These are phyloP conservation scores for Caenorhabditis macrosperma DNA, from an alignment of 2,888 invertebrate species.

Conservation along the genomic window DNA sequence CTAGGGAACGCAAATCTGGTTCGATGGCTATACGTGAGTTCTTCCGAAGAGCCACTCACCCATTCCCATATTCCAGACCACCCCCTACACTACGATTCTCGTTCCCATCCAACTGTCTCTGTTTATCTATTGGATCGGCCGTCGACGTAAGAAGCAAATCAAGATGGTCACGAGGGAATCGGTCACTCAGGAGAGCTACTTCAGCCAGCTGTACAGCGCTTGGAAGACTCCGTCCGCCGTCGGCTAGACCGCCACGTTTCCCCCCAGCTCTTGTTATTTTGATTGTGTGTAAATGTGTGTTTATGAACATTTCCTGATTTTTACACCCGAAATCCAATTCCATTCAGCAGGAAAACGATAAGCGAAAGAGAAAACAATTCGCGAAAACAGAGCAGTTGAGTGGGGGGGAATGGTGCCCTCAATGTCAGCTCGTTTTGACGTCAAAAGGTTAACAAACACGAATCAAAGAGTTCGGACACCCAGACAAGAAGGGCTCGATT, in stretches of 20 bases:
- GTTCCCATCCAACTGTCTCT: slow-evolving; percentile 24
- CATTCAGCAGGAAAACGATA: neutral
- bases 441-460: too few species aligned
- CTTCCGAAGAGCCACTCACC: neutral
- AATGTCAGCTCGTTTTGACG: too few species aligned
- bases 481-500: too few species aligned
- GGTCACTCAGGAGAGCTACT: slow-evolving; percentile 30
- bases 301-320: neutral
- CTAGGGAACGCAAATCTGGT: slow-evolving; percentile 40
- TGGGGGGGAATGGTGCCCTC: neutral
- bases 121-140: slow-evolving; percentile 36
- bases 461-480: too few species aligned
- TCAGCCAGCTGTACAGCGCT: slow-evolving; percentile 10
- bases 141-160: slow-evolving; percentile 22
- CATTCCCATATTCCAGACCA: slow-evolving; percentile 33
- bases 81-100: slow-evolving; percentile 41
- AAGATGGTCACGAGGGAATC: slow-evolving; percentile 8
- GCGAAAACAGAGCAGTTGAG: neutral
- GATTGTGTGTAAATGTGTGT: neutral
- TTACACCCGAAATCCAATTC: neutral
- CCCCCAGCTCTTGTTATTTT: neutral
- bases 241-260: neutral
- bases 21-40: slow-evolving; percentile 55
- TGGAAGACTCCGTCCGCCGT: slow-evolving; percentile 7
- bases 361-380: neutral